A percentile compares a stretch with the other conserved stretches of the same genome.
These are phyloP conservation scores for Aleiodes leptofemur DNA, from an alignment of 2,888 invertebrate species.

Conservation along the genomic window DNA sequence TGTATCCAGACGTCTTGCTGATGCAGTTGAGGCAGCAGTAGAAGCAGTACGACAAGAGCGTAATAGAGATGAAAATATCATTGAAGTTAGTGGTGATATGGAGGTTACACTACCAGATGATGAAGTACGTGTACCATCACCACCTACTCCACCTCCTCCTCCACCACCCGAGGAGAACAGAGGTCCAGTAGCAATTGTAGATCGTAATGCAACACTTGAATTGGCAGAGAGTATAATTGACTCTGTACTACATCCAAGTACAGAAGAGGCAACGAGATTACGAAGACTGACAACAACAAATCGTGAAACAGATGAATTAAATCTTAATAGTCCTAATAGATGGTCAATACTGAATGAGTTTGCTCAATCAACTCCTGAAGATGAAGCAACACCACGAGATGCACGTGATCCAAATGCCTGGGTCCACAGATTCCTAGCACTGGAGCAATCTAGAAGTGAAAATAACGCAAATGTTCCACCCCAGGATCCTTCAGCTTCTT, in stretches of 20 bases:
- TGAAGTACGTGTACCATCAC: constrained; percentile 64
- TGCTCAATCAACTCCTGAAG: constrained; percentile 3
- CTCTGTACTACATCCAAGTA: constrained; percentile 72
- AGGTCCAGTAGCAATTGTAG: constrained; percentile 55
- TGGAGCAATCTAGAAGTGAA: constrained; percentile 62
- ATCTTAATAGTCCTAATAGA: constrained; percentile 51
- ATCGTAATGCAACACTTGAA: constrained; percentile 67
- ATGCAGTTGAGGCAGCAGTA: constrained; percentile 64
- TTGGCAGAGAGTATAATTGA: constrained; percentile 75
- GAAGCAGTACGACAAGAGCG: constrained; percentile 64
- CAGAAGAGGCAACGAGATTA: constrained; percentile 65
- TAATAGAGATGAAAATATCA: constrained; percentile 39
- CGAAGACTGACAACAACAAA: constrained; percentile 55
- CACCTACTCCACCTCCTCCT: constrained; percentile 63
- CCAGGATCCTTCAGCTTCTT: constrained; percentile 52
- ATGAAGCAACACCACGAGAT: constrained; percentile 24
- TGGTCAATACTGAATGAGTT: constrained; percentile 29
- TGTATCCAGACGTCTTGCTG: constrained; percentile 57
- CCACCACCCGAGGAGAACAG: constrained; percentile 52
- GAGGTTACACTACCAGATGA: constrained; percentile 72
- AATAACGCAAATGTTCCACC: constrained; percentile 55
- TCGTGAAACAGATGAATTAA: constrained; percentile 53
- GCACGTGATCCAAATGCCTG: constrained; percentile 66
- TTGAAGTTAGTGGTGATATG: constrained; percentile 71
- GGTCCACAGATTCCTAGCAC: constrained; percentile 60